Base-by-base conservation (phyloP, 1,140 invertebrate species). In the Drosophila tristis region DNA sequence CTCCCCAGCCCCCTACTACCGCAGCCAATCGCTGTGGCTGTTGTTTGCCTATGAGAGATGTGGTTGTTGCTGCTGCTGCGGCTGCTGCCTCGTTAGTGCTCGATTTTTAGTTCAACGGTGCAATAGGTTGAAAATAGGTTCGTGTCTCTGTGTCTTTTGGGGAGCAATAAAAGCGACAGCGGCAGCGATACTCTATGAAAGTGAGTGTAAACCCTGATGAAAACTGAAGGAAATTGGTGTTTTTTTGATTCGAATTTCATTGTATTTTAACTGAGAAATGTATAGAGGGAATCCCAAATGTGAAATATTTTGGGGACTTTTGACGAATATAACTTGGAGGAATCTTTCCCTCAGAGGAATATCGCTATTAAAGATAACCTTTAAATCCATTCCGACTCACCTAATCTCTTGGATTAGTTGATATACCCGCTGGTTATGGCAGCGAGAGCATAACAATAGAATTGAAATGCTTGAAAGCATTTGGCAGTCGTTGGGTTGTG, bases 1-100 rank as follows among this genome's bases (percentile, higher is more conserved):
- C 74, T 78, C 82, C 48, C 74, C 80, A 87, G 78, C 81, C 62
- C 82, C 82, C 50, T 74, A 86, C 82, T 66, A 78, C 60, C 60
- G 49, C 71, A 65, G 63, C 60, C 78, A 87, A 71, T 86, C 72
- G 78, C 57, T 74, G 57, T 39, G 2, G 50, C 31, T 58, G 54
- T 50, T 74, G 74, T 68, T 78, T 70, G 66, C 66, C 50, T 56
- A 50, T 57, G 50, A 68, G 25, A 39, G 44, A 39, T 49, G 59
- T 31, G 42, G 50, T 44, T 62, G 43, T 7, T 45, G 35, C 8
- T 57, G 57, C 45, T 64, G 59, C n/a, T 58, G 62, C 31, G 23
- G 45, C 23, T 48, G 44, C 42, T 80, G 78, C 55, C 81, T 86
- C 82, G 81, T 86, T 86, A 86, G 78, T 71, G 70, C 74, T 63